Evolutionary conservation across 2,888 invertebrate genomes (phyloP).

Genomic region (Digitonthophagus gazella): DNA sequence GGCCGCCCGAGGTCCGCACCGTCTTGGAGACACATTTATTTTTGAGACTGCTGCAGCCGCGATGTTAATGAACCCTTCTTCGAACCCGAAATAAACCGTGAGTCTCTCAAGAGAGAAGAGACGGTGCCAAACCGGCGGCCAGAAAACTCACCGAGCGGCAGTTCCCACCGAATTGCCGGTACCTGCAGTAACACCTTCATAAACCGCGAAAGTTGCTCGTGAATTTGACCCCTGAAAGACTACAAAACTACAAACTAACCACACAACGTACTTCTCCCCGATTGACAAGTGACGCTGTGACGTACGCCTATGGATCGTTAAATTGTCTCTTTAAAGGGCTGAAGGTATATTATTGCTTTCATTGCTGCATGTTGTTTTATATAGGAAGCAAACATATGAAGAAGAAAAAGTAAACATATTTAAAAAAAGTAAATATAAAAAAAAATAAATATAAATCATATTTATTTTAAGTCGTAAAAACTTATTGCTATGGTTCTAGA

Average conservation of each 20-base stretch:
- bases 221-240: background rate
- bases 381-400: background rate
- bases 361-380: background rate
- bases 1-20: background rate
- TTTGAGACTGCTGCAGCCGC: slow-evolving; percentile 31
- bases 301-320: background rate
- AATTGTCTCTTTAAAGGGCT: background rate
- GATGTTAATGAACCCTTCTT: slow-evolving; percentile 36
- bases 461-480: too few species aligned
- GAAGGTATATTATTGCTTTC: background rate
- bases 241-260: background rate
- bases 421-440: too few species aligned
- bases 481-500: too few species aligned
- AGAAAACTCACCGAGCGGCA: background rate
- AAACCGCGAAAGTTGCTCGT: background rate
- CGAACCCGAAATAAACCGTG: slow-evolving; percentile 13
- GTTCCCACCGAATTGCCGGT: slow-evolving; percentile 6
- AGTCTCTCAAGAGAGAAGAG: background rate
- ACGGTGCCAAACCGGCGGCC: slow-evolving; percentile 3
- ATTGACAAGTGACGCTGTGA: background rate
- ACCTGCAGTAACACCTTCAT: slow-evolving; percentile 1
- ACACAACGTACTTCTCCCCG: background rate
- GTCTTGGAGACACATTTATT: slow-evolving; percentile 40
- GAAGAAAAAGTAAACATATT: too few species aligned
- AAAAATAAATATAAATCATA: too few species aligned